A percentile compares a stretch with the other conserved stretches of the same genome.
Conservation (phyloP, 2,113 vertebrate species). For the Dolichotis patagonum region DNA sequence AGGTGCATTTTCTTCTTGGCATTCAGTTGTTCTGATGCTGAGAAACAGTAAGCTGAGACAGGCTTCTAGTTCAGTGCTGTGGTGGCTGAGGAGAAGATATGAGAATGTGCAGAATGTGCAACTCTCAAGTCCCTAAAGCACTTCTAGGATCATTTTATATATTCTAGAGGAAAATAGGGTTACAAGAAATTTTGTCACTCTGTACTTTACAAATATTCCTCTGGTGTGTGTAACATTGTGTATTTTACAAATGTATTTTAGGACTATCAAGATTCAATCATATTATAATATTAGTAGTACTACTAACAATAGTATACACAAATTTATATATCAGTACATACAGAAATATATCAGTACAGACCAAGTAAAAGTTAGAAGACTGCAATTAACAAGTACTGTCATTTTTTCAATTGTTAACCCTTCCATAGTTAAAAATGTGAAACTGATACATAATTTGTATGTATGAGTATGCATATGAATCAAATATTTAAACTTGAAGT, state of each 20-base stretch:
- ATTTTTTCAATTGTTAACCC: neutral
- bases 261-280: neutral
- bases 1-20: neutral
- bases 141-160: neutral
- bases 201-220: neutral
- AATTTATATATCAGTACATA: too few relatives aligned
- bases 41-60: neutral
- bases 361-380: neutral
- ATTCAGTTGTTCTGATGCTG: conserved; percentile 20
- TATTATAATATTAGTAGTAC: neutral
- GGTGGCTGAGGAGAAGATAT: neutral
- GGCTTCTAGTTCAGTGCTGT: neutral
- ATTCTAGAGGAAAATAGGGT: neutral
- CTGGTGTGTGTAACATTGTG: neutral
- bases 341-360: neutral
- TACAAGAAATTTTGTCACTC: neutral
- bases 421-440: neutral
- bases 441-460: neutral
- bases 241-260: neutral
- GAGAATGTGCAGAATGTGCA: too few relatives aligned
- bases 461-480: neutral
- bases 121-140: too few relatives aligned
- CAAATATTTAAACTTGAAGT: neutral
- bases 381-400: neutral
- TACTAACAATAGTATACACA: neutral